These are phyloP conservation scores for Drosophila pandora DNA, from an alignment of 1,140 invertebrate species.

Conservation along the genomic window DNA sequence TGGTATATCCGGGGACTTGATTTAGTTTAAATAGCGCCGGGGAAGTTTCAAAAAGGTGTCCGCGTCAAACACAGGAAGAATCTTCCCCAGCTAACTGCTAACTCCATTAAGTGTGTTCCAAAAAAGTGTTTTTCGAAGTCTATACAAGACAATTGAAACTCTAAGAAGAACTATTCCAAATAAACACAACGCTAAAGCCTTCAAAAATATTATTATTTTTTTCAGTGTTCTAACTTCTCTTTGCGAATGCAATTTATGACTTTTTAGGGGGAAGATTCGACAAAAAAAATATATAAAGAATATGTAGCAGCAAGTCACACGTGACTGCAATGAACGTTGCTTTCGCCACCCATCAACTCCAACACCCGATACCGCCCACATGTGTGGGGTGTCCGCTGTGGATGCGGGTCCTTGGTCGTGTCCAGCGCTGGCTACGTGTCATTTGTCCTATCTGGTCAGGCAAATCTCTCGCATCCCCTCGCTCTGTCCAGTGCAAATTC, in stretches of 20 bases:
- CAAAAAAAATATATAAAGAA: slow-evolving; percentile 23
- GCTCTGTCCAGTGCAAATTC: slow-evolving; percentile 3
- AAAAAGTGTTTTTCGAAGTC: too few relatives aligned
- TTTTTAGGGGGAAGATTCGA: slow-evolving; percentile 24
- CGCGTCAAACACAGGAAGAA: too few relatives aligned
- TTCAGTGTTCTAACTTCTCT: slow-evolving; percentile 9
- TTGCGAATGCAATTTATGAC: slow-evolving; percentile 70
- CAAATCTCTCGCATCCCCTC: slow-evolving; percentile 53
- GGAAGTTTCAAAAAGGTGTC: neutral
- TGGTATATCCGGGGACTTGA: slow-evolving; percentile 69
- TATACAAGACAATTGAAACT: neutral
- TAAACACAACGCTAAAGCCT: too few relatives aligned
- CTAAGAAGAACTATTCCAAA: neutral
- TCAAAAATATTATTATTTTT: neutral
- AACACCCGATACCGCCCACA: slow-evolving; percentile 44
- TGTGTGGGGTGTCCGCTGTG: slow-evolving; percentile 70
- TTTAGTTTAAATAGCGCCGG: slow-evolving; percentile 75
- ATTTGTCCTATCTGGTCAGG: slow-evolving; percentile 73
- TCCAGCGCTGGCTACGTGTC: slow-evolving; percentile 65
- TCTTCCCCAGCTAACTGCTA: too few relatives aligned
- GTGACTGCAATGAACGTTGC: slow-evolving; percentile 64
- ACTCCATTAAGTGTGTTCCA: too few relatives aligned
- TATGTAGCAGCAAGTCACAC: slow-evolving; percentile 49
- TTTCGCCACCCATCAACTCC: slow-evolving; percentile 17
- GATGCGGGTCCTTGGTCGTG: slow-evolving; percentile 62